Conservation (phyloP, 2,113 vertebrate genomes). For the Lophura nycthemera region DNA sequence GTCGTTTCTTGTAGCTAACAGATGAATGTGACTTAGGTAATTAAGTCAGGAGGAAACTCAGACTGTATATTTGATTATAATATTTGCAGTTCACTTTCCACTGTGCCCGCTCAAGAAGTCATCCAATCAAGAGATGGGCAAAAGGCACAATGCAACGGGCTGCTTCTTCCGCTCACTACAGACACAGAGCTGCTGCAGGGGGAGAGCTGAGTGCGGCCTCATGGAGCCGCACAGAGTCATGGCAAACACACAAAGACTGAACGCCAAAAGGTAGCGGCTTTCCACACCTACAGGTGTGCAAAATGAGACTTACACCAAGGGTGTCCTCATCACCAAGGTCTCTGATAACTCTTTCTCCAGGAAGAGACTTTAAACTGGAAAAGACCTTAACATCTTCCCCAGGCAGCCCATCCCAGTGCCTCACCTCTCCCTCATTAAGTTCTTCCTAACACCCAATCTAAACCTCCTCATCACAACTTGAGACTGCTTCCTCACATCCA, state of each 20-base stretch:
- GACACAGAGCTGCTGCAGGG: fast-evolving
- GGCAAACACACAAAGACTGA: background rate
- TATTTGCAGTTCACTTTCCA: background rate
- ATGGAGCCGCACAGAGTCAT: background rate
- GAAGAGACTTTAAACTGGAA: background rate
- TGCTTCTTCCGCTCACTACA: background rate
- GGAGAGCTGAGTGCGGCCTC: fast-evolving
- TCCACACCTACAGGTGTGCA: background rate
- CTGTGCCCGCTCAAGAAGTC: background rate
- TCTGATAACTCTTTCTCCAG: background rate
- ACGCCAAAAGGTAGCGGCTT: background rate
- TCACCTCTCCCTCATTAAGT: background rate
- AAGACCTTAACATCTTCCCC: background rate
- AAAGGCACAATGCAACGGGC: background rate
- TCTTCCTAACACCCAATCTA: background rate
- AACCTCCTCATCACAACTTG: background rate
- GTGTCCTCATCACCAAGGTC: background rate
- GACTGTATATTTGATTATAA: background rate
- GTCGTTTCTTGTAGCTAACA: constrained; percentile 1
- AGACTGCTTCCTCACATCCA: background rate
- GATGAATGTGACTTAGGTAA: background rate
- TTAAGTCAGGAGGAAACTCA: background rate
- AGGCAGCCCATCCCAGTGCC: background rate
- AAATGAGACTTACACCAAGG: background rate
- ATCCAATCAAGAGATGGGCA: background rate